A percentile compares a stretch with the other conserved stretches of the same genome.
phyloP scores from a whole-genome alignment of 2,888 invertebrate species.

The Lissonota sp. region DNA sequence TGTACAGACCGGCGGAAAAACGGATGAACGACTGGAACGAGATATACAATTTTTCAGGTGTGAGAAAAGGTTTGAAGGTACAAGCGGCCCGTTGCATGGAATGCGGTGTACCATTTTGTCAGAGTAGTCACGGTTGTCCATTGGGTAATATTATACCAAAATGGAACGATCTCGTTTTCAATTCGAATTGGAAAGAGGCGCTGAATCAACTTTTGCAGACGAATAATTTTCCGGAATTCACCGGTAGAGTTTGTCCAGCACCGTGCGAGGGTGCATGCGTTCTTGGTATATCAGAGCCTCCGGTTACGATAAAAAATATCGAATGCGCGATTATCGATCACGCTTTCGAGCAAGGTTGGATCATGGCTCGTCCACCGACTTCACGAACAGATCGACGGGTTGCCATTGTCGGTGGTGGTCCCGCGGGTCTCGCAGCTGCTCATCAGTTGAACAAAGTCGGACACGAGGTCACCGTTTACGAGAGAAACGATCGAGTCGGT shows the following conservation, averaged over 20 bases:
- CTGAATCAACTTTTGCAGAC: constrained; percentile 97
- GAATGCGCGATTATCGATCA: constrained; percentile 99
- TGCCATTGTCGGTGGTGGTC: constrained; percentile 97
- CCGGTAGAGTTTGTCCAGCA: constrained; percentile 97
- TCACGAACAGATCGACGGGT: constrained; percentile 92
- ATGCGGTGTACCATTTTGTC: constrained; percentile 99
- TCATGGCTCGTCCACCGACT: constrained; percentile 91
- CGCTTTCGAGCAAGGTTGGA: constrained; percentile 98
- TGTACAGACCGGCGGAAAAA: constrained; percentile 94
- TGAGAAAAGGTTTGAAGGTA: constrained; percentile 94
- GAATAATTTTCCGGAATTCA: constrained; percentile 99
- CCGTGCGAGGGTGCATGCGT: constrained; percentile 99
- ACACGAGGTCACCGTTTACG: constrained; percentile 98
- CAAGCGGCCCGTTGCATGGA: constrained; percentile 99
- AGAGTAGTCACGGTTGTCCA: constrained; percentile 97
- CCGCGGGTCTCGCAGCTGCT: constrained; percentile 97
- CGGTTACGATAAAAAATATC: constrained; percentile 99
- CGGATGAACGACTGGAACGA: constrained; percentile 98
- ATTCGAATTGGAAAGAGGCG: constrained; percentile 97
- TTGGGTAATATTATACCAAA: constrained; percentile 99
- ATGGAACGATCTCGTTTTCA: constrained; percentile 99
- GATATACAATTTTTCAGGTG: constrained; percentile 94
- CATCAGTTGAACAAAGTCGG: constrained; percentile 99
- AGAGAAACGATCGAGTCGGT: constrained; percentile 97
- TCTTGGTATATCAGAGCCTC: constrained; percentile 96